Base-by-base conservation (phyloP, 2,113 vertebrate genomes). In the Lucifuga dentata region DNA sequence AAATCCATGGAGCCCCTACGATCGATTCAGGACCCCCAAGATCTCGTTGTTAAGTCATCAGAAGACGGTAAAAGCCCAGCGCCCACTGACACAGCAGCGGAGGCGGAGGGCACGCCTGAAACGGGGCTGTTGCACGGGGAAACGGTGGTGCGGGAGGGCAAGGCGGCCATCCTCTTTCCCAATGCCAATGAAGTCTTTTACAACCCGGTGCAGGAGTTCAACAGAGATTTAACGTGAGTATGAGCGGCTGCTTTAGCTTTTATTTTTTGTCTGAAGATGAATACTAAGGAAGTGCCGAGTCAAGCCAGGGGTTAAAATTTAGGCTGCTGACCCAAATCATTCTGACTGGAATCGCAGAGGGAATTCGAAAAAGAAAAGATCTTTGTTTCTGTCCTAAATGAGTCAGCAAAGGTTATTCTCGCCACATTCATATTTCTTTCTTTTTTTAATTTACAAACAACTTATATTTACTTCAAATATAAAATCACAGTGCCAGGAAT, bases 191-290 rank as follows among this genome's bases (percentile, higher is more conserved):
- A 97, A 71, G 96, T 97, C 32, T 97, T 97, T 86, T 97, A 97
- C 80, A 97, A 97, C 51, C 96, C 96, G 0, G 96, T 97, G 26
- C 96, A 97, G 87, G 96, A 96, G 83, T 97, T 97, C 73, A 97
- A 97, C 89, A 89, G 95, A 76, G 96, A 97, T 68, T 73, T 97
- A 75, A 97, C 96, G 96, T 96, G 62, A 96, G 95, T 82, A 40
- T 35, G 2, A 64, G 45, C 16, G 11, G 6, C 11, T 23, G 36
- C 23, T 33, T 60, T 13, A n/a, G 1, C 36, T 12, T 16, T 19
- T 11, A n/a, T n/a, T n/a, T n/a, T n/a, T n/a, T n/a, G n/a, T n/a
- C n/a, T n/a, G n/a, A n/a, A n/a, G n/a, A n/a, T n/a, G n/a, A n/a
- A n/a, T n/a, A n/a, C n/a, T n/a, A n/a, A n/a, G n/a, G n/a, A n/a